Conservation (phyloP, 2,797 vertebrate genomes). For the Pangasius sanitwongsei region DNA sequence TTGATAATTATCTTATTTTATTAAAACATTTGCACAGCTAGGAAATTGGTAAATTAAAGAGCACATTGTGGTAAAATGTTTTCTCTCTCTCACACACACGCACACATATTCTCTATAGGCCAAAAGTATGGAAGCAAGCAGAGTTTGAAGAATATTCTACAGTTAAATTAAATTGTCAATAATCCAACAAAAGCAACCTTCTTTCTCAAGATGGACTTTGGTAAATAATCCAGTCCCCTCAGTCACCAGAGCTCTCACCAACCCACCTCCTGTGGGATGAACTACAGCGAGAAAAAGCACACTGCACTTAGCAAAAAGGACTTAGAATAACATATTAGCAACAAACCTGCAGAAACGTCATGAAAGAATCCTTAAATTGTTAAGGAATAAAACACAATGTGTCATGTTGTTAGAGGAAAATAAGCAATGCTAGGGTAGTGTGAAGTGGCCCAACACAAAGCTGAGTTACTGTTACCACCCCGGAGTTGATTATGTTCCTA, state of each 20-base stretch:
- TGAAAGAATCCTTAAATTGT: not conserved
- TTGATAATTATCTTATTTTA: not conserved
- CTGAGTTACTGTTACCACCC: not conserved
- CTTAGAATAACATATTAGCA: not conserved
- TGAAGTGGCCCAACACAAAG: not conserved
- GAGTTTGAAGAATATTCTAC: not conserved
- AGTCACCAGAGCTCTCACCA: not conserved
- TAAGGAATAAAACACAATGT: not conserved
- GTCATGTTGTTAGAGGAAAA: not conserved
- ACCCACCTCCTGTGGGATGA: not conserved
- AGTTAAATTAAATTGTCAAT: not conserved
- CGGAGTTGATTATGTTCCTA: not conserved
- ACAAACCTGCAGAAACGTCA: not conserved
- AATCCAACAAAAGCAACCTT: not conserved
- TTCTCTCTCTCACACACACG: not conserved
- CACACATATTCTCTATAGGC: not conserved
- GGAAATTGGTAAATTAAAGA: not conserved
- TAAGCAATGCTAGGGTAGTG: not conserved
- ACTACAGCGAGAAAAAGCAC: not conserved
- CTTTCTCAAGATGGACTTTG: constrained; percentile 8
- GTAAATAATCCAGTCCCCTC: not conserved
- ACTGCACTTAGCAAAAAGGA: not conserved
- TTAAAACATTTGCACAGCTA: not conserved
- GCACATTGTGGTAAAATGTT: not conserved
- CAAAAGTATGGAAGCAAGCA: not conserved